Base-by-base conservation (phyloP, 1,140 invertebrate genomes). In the Neodiprion lecontei region DNA sequence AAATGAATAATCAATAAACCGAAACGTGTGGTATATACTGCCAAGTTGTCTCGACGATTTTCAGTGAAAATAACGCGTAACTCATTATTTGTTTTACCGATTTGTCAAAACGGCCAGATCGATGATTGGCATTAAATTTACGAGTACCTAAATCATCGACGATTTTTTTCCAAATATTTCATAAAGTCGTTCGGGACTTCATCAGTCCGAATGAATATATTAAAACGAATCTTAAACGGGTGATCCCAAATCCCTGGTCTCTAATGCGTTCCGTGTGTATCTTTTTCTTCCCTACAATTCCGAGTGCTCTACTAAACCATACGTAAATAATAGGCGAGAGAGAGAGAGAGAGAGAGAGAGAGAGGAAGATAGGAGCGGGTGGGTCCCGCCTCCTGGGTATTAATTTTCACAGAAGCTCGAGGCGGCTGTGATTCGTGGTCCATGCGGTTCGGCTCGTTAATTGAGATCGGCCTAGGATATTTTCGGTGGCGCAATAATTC, bases 301-400 rank as follows among this genome's bases (percentile, higher is more conserved):
- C 1, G 28, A 40, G 28, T 40, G 28, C 28, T 40, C 28, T 40
- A 40, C 28, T 40, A 40, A 40, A 40, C 28, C 28, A 40, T 5
- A 5, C 28, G 28, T 40, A 40, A 40, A 40, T 40, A 40, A n/a
- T 10, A 65, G 67, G 48, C 21, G 67, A 71, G 48, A 72, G 21
- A 50, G 53, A 72, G 48, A 75, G 50, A 49, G 66, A 48, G 65
- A 61, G 50, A 23, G 73, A 61, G 12, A 21, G 40, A 65, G 50
- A 69, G 12, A 67, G 76, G 48, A 47, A 68, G 68, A 67, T 77
- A 67, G 68, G 72, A 70, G 48, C 65, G 61, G 75, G 76, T 77
- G 75, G 66, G 48, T 73, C 75, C 72, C 70, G 73, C 11, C 11
- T 61, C 11, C 53, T 12, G 4, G 3, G 53, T 61, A 61, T 61